These are phyloP conservation scores for Malurus leucopterus DNA, from an alignment of 2,797 vertebrate species.

Conservation along the genomic window DNA sequence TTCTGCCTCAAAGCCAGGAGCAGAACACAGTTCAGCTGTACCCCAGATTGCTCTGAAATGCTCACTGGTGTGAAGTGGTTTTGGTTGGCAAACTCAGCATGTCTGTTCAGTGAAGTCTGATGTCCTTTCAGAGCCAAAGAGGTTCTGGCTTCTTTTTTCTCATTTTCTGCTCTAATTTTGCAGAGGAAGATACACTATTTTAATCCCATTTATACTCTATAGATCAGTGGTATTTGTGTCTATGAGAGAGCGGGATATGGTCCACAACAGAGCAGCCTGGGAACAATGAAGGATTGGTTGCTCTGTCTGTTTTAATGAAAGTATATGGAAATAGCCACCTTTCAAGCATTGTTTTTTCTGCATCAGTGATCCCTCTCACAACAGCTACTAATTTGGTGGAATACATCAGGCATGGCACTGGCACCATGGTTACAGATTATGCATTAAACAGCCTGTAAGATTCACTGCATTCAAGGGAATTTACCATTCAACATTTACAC, in stretches of 20 bases:
- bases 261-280: background rate
- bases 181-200: background rate
- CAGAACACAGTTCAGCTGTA: background rate
- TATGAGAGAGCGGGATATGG: background rate
- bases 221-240: background rate
- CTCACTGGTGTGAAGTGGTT: background rate
- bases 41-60: background rate
- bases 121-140: background rate
- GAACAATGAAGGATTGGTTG: background rate
- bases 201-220: background rate
- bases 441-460: background rate
- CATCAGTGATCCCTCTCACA: background rate
- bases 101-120: background rate
- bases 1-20: background rate
- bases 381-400: background rate
- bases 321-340: slow-evolving; percentile 13
- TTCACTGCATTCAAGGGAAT: background rate
- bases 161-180: background rate
- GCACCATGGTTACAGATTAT: background rate
- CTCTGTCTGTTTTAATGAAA: background rate
- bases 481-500: background rate
- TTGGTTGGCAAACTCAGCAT: background rate
- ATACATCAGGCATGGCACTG: background rate
- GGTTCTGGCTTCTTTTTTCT: background rate
- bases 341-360: slow-evolving; percentile 17